Evolutionary conservation across 2,888 invertebrate species (phyloP).

Genomic region (Rhagium mordax): DNA sequence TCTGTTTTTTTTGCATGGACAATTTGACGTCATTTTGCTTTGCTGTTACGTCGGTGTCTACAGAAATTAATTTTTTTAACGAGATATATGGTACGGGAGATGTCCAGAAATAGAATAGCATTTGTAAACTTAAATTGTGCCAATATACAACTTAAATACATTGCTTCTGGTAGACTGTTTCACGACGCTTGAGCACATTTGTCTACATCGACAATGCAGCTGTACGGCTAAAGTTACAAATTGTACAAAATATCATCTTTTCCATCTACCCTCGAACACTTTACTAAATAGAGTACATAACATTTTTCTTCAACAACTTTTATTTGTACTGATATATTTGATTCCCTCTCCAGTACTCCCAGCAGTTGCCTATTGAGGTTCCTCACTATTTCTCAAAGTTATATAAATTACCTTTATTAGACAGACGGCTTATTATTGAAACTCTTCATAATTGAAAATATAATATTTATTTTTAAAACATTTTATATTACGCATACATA

Average conservation of each 20-base stretch:
- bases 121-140: too few relatives aligned
- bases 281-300: slow-evolving; percentile 7
- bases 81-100: too few relatives aligned
- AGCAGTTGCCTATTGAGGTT: not conserved
- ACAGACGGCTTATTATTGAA: too few relatives aligned
- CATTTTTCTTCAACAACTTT: slow-evolving; percentile 20
- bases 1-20: too few relatives aligned
- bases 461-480: too few relatives aligned
- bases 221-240: not conserved
- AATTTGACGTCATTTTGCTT: too few relatives aligned
- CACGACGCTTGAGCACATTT: not conserved
- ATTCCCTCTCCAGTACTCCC: slow-evolving; percentile 7
- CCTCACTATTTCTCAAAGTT: not conserved
- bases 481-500: too few relatives aligned
- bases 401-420: not conserved
- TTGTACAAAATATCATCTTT: not conserved
- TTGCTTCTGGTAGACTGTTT: not conserved
- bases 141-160: not conserved
- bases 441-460: too few relatives aligned
- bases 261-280: not conserved
- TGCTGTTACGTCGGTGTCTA: too few relatives aligned
- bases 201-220: not conserved
- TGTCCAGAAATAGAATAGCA: too few relatives aligned
- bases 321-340: slow-evolving; percentile 12
- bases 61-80: too few relatives aligned